Conservation (phyloP, 2,888 invertebrate genomes). For the Coleophora flavipennella region DNA sequence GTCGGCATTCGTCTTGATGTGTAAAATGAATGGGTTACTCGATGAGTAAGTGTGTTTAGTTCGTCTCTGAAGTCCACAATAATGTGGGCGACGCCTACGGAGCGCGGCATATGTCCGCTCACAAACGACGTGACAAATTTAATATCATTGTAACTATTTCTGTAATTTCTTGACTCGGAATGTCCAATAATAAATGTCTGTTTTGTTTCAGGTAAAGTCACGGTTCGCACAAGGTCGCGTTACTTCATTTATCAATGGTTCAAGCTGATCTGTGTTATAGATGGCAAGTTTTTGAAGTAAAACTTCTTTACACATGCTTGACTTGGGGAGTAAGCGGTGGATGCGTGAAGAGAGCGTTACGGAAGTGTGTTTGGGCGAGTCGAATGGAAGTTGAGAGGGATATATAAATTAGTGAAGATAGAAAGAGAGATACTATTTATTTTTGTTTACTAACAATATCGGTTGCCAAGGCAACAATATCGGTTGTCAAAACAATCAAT, state of each 20-base stretch:
- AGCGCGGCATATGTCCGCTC: conserved; percentile 45
- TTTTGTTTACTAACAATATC: too few relatives aligned
- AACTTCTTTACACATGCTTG: too few relatives aligned
- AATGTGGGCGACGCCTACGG: conserved; percentile 62
- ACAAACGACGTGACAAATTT: conserved; percentile 44
- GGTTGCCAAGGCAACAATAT: too few relatives aligned
- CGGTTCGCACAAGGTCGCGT: conserved; percentile 24
- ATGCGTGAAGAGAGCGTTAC: too few relatives aligned
- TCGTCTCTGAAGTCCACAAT: conserved; percentile 37
- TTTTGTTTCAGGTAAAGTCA: conserved; percentile 42
- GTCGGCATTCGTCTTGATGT: conserved; percentile 20
- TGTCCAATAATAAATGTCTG: conserved; percentile 20
- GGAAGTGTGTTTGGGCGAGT: too few relatives aligned
- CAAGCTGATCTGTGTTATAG: neutral
- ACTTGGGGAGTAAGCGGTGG: too few relatives aligned
- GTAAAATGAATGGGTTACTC: conserved; percentile 22
- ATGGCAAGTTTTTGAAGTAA: conserved; percentile 9
- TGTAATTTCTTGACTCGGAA: conserved; percentile 27
- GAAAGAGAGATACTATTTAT: too few relatives aligned
- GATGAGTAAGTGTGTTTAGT: conserved; percentile 38
- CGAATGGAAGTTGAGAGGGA: too few relatives aligned
- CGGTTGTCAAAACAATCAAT: too few relatives aligned
- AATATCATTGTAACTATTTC: conserved; percentile 45
- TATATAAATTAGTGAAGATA: too few relatives aligned
- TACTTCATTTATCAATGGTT: conserved; percentile 17